These are phyloP conservation scores for Argya squamiceps DNA, from an alignment of 2,797 vertebrate species.

Conservation along the genomic window DNA sequence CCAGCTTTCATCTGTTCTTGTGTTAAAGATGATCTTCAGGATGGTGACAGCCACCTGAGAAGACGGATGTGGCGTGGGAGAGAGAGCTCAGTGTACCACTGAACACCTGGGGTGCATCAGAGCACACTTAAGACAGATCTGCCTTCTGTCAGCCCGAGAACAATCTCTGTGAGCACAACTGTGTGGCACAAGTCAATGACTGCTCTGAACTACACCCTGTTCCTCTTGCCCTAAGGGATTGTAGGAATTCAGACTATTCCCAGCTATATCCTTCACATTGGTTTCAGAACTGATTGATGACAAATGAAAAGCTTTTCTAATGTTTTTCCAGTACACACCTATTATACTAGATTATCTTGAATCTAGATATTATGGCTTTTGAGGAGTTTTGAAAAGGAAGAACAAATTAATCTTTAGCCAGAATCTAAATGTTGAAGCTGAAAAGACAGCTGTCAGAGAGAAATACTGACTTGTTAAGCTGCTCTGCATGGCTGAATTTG, in stretches of 20 bases:
- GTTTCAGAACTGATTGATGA: not conserved
- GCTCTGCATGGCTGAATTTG: not conserved
- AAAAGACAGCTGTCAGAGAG: not conserved
- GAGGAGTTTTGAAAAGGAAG: not conserved
- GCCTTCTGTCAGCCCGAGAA: not conserved
- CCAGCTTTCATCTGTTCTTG: not conserved
- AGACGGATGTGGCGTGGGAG: not conserved
- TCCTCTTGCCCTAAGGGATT: not conserved
- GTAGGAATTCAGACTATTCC: not conserved
- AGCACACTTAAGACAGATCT: not conserved
- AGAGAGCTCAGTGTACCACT: not conserved
- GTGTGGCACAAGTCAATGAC: not conserved
- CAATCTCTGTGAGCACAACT: not conserved
- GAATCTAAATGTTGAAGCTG: not conserved
- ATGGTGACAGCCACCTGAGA: not conserved
- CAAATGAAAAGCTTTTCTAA: not conserved
- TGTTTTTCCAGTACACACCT: not conserved
- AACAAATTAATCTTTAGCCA: not conserved
- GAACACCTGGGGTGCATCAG: not conserved
- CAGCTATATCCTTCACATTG: not conserved
- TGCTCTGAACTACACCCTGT: not conserved
- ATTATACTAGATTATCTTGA: not conserved
- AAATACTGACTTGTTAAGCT: not conserved
- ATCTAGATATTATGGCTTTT: not conserved
- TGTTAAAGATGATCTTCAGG: not conserved